Base-by-base conservation (phyloP, 2,888 invertebrate genomes). In the Amblyjoppa proteus region DNA sequence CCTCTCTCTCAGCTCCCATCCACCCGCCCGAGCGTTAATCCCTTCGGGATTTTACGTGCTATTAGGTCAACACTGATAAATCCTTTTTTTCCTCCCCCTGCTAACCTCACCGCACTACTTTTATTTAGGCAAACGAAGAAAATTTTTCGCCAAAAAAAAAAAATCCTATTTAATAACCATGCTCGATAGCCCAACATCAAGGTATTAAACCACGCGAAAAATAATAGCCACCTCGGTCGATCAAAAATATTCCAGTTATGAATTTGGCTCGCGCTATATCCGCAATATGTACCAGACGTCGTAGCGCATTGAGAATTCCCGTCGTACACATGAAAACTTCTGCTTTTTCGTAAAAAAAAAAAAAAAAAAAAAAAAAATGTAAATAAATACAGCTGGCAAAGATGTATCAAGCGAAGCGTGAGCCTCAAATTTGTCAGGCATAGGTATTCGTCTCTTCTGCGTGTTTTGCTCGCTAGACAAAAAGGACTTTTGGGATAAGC, bases 401-500 rank as follows among this genome's bases (percentile, higher is more conserved):
- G 76, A 53, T 66, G 76, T 16, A 51, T 28, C 66, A 20, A 20
- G 25, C 53, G 38, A 76, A 66, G 76, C 66, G 76, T 53, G 34
- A 34, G 66, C 25, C 53, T 66, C 66, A 66, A 20, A 77, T 66
- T 38, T 71, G 20, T 45, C 64, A 45, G 53, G 28, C 3, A 58
- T 41, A 20, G 78, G 69, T 49, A 69, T 80, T 13, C 45, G 41
- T 78, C 61, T 86, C 86, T 80, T 81, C 81, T 66, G 70, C 71
- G 80, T 69, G 61, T 81, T 81, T 81, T 70, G 77, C 81, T 51
- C 45, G 61, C 74, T 69, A 85, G 83, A 83, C 81, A 78, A 74
- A 81, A 81, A 76, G 70, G 81, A 86, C 56, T 86, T 87, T 88
- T 86, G 86, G 88, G 83, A 87, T 88, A 79, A 87, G 80, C 86